These are phyloP conservation scores for Stenichneumon culpator DNA, from an alignment of 2,888 invertebrate genomes.

Conservation along the genomic window DNA sequence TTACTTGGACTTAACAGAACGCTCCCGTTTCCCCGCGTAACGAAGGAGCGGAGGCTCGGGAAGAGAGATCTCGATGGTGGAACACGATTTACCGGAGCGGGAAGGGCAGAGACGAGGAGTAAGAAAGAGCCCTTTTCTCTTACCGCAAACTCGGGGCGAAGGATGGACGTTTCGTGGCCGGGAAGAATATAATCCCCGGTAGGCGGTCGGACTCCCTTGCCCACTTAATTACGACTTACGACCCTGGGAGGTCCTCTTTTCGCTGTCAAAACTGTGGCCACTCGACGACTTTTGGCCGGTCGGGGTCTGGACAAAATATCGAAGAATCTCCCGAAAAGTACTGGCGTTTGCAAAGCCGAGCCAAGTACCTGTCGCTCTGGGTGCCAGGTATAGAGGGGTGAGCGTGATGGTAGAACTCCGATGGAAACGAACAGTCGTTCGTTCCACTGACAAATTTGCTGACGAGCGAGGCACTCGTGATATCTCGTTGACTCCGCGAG, in stretches of 20 bases:
- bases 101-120: slow-evolving; percentile 5
- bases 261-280: slow-evolving; percentile 75
- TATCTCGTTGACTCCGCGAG: slow-evolving; percentile 63
- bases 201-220: slow-evolving; percentile 40
- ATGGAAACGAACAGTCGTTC: slow-evolving; percentile 57
- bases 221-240: slow-evolving; percentile 78
- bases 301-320: slow-evolving; percentile 48
- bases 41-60: background rate
- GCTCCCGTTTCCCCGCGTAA: slow-evolving; percentile 28
- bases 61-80: slow-evolving; percentile 12
- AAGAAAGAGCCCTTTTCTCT: slow-evolving; percentile 32
- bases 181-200: slow-evolving; percentile 69
- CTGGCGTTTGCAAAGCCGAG: slow-evolving; percentile 57
- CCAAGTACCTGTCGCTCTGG: slow-evolving; percentile 37
- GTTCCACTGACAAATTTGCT: slow-evolving; percentile 71
- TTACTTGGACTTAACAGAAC: slow-evolving; percentile 31
- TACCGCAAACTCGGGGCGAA: slow-evolving; percentile 36
- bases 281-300: slow-evolving; percentile 69
- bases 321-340: slow-evolving; percentile 60
- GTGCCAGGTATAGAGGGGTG: slow-evolving; percentile 16
- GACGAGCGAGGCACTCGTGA: slow-evolving; percentile 61
- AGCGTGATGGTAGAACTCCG: background rate
- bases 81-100: background rate
- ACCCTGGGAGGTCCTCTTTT: slow-evolving; percentile 70
- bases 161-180: slow-evolving; percentile 17